Conservation (phyloP, 2,113 vertebrate species). For the Glaucidium brasilianum region DNA sequence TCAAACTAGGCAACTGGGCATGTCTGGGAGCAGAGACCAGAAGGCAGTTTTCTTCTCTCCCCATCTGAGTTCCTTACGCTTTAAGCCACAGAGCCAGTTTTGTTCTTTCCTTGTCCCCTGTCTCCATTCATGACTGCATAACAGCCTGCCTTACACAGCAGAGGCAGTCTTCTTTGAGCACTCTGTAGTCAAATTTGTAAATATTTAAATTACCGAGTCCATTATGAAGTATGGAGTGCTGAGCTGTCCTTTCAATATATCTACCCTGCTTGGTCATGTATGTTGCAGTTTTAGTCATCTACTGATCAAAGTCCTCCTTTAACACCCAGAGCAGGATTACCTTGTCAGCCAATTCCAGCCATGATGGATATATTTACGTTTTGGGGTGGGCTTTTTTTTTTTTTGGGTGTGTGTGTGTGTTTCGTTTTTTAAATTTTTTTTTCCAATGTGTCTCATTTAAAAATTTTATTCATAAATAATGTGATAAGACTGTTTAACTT, state of each 20-base stretch:
- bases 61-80: not conserved
- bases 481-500: not conserved
- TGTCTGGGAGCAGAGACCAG: not conserved
- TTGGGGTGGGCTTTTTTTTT: too few species aligned
- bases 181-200: not conserved
- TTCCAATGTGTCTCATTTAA: not conserved
- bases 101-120: not conserved
- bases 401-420: too few species aligned
- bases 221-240: not conserved
- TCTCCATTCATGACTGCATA: accelerated
- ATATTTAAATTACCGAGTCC: not conserved
- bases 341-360: not conserved
- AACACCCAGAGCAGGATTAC: not conserved
- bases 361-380: not conserved
- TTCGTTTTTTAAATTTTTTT: not conserved
- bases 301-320: not conserved
- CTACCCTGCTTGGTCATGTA: not conserved
- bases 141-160: not conserved
- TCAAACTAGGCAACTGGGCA: not conserved
- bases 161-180: not conserved
- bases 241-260: not conserved
- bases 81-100: not conserved
- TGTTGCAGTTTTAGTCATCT: not conserved
- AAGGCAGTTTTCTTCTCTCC: not conserved
- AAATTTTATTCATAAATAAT: not conserved